Evolutionary conservation across 2,113 vertebrate genomes (phyloP), one percentile per base, ranked within the genome.

Genomic region (Cebus imitator): DNA sequence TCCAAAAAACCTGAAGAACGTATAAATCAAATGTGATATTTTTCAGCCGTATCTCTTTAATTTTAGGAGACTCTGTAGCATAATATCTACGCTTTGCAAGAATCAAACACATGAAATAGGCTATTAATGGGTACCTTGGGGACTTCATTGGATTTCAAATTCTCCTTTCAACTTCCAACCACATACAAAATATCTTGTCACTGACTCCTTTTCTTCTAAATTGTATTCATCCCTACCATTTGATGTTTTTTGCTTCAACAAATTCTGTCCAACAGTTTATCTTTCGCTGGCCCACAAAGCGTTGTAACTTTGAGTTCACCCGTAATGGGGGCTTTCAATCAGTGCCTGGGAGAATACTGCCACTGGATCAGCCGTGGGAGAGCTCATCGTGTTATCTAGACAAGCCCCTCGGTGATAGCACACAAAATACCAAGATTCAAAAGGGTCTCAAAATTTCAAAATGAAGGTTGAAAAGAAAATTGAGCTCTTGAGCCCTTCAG

Each of bases 11-110:
- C 43, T 10, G 5, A 76, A 91, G 73, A 37, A 68, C 32, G 11
- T 40, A 21, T 86, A 80, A 95, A 96, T 91, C 88, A 96, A 80
- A 81, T 1, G 17, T 18, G 61, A 50, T 73, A 17, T 32, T 48
- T 76, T 86, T 81, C 72, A 78, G 45, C 32, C 93, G 30, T 30
- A 82, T 91, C 32, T 18, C 70, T 75, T 96, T 92, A 95, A 96
- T 92, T 97, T 94, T 92, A 97, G 50, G 70, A 96, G 76, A 58
- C 82, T 94, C 35, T 75, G 70, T 55, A 58, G 85, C 88, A 40
- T 89, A 79, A 79, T 83, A 79, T 64, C 73, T 84, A 94, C 66
- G 73, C 70, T 95, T 90, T 27, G 76, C 81, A 89, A 88, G 90
- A 96, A 88, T 92, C 93, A 94, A 95, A 89, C 68, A 87, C 83